Evolutionary conservation across 2,797 vertebrate species (phyloP).

Genomic region (Molothrus ater): DNA sequence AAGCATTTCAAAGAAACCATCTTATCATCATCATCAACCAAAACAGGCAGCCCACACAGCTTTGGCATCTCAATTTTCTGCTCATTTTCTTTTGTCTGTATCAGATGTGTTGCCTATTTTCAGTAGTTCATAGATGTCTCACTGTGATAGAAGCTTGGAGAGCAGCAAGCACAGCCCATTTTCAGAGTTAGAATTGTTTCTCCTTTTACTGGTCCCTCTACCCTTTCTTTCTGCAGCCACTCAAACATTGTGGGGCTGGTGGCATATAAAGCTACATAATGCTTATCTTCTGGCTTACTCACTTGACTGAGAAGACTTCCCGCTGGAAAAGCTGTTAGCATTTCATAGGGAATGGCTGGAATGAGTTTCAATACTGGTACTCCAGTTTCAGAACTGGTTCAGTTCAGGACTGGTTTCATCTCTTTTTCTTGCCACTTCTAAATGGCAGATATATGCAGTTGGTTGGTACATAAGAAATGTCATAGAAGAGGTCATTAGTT

Average conservation of each 20-base stretch:
- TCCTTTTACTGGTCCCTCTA: not conserved
- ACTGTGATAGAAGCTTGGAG: not conserved
- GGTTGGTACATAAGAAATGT: not conserved
- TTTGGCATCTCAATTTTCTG: constrained; percentile 37
- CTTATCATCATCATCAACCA: not conserved
- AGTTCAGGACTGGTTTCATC: not conserved
- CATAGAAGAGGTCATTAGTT: not conserved
- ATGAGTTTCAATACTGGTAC: not conserved
- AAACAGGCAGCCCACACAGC: not conserved
- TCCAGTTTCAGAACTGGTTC: not conserved
- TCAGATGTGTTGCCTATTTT: not conserved
- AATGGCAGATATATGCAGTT: not conserved
- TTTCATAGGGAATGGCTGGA: not conserved
- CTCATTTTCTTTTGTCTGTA: not conserved
- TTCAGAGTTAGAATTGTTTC: not conserved
- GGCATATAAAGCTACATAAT: not conserved
- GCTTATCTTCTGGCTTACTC: not conserved
- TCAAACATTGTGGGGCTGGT: not conserved
- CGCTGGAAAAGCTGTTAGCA: not conserved
- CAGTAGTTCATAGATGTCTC: not conserved
- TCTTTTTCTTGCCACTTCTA: not conserved
- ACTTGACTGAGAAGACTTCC: not conserved
- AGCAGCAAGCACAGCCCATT: not conserved
- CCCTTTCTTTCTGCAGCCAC: not conserved
- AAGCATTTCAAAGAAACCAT: not conserved